A percentile compares a stretch with the other conserved stretches of the same genome.
phyloP scores from a whole-genome alignment of 2,888 invertebrate genomes.

The Cheilosia grossa region DNA sequence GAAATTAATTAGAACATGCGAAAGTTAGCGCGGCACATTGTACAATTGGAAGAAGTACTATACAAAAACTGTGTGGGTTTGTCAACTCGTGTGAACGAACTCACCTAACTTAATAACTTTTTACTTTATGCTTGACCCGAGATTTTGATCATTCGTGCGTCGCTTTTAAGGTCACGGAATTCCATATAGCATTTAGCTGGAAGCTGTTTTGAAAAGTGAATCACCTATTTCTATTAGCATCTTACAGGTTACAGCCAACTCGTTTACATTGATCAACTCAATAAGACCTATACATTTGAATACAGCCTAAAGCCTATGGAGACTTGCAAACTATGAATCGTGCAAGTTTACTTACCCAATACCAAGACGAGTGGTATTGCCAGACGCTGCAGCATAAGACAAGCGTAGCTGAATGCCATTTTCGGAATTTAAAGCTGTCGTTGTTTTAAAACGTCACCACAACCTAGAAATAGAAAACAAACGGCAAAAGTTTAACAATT shows the following conservation, averaged over 20 bases:
- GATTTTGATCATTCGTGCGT: neutral
- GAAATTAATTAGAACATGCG: constrained; percentile 26
- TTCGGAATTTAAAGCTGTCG: constrained; percentile 58
- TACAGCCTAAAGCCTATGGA: neutral
- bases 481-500: constrained; percentile 6
- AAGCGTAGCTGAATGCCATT: constrained; percentile 82
- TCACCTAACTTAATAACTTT: neutral
- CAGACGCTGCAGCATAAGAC: constrained; percentile 81
- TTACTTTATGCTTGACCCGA: neutral
- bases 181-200: no score
- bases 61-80: constrained; percentile 4
- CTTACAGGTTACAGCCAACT: no score
- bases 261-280: neutral
- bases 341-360: constrained; percentile 78
- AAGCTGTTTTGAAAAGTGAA: no score
- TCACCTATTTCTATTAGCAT: no score
- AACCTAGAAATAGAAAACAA: constrained; percentile 43
- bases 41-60: constrained; percentile 5
- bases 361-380: constrained; percentile 81
- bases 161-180: neutral
- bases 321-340: neutral
- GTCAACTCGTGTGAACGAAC: constrained; percentile 3
- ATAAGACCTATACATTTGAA: neutral
- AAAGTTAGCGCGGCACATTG: neutral
- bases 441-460: constrained; percentile 18